These are phyloP conservation scores for Hyperoplus immaculatus DNA, from an alignment of 2,797 vertebrate genomes.

Conservation along the genomic window DNA sequence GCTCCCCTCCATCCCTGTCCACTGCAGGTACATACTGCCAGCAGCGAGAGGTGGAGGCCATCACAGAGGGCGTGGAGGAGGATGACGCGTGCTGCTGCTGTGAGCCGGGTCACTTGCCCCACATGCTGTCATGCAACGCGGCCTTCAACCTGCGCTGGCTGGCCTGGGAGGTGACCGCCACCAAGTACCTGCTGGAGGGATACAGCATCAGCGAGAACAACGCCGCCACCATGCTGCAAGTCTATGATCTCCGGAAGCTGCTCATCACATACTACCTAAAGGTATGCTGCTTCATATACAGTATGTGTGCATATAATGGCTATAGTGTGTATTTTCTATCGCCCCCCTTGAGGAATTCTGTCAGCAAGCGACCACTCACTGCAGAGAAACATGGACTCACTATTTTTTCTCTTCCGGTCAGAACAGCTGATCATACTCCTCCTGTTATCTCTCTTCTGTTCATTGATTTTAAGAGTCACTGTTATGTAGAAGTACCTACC, in stretches of 20 bases:
- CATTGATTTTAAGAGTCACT: background rate
- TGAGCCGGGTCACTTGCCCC: constrained; percentile 91
- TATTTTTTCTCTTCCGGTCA: background rate
- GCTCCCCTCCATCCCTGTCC: background rate
- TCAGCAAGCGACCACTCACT: background rate
- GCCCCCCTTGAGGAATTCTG: background rate
- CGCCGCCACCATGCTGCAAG: constrained; percentile 95
- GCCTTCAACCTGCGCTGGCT: constrained; percentile 96
- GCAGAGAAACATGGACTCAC: background rate
- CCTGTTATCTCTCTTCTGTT: background rate
- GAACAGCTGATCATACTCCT: background rate
- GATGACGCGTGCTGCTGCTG: constrained; percentile 96
- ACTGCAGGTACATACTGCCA: constrained; percentile 95
- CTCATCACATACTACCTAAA: constrained; percentile 96
- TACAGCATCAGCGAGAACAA: constrained; percentile 98
- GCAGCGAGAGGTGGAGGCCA: constrained; percentile 97
- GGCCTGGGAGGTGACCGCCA: constrained; percentile 94
- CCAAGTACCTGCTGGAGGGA: constrained; percentile 95
- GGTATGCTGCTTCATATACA: constrained; percentile 76
- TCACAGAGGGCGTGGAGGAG: constrained; percentile 95
- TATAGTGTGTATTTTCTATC: background rate
- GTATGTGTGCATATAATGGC: background rate
- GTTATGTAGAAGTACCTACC: background rate
- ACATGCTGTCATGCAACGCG: constrained; percentile 94
- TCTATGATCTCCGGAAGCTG: constrained; percentile 94